Base-by-base conservation (phyloP, 2,888 invertebrate genomes). In the Carcina quercana region DNA sequence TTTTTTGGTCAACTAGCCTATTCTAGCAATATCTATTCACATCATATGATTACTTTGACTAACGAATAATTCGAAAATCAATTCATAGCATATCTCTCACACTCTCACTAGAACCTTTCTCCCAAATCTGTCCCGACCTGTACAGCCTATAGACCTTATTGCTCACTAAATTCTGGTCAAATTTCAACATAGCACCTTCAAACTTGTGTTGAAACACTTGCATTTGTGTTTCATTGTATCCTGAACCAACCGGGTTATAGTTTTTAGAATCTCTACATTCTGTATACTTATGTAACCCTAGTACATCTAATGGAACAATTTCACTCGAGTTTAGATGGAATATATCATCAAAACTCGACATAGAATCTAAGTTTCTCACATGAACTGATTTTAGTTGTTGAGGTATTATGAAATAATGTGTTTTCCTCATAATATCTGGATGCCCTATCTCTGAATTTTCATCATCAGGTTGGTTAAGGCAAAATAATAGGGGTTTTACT, bases 161-260 rank as follows among this genome's bases (percentile, higher is more conserved):
- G 46, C 71, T 83, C 13, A 76, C 59, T 42, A 86, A 60, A 40
- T 58, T 68, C 35, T 79, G 74, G 0, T 72, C 75, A 57, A 83
- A 86, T 43, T 83, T 85, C 17, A 79, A 58, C 71, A 86, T 85
- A 24, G 85, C 78, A 37, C 78, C 75, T 59, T 86, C 87, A 50
- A 86, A 79, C 32, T 79, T 80, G 40, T 85, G 79, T 25, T 71
- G 80, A 40, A 83, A 82, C 3, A 78, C 61, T 39, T 76, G 71
- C 74, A 83, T 74, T 37, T 82, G 76, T 3, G 80, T 78, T 28
- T 72, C 72, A 51, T 82, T 82, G 37, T 76, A 83, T 0, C 73
- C 76, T 6, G 48, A 37, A 6, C 71, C 73, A 36, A 48, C 61
- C 0, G 66, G 55, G 29, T 63, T 63, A 24, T 66, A 68, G 1